A percentile compares a stretch with the other conserved stretches of the same genome.
Evolutionary conservation across 2,113 vertebrate species (phyloP).

Genomic region (Muntiacus reevesi): DNA sequence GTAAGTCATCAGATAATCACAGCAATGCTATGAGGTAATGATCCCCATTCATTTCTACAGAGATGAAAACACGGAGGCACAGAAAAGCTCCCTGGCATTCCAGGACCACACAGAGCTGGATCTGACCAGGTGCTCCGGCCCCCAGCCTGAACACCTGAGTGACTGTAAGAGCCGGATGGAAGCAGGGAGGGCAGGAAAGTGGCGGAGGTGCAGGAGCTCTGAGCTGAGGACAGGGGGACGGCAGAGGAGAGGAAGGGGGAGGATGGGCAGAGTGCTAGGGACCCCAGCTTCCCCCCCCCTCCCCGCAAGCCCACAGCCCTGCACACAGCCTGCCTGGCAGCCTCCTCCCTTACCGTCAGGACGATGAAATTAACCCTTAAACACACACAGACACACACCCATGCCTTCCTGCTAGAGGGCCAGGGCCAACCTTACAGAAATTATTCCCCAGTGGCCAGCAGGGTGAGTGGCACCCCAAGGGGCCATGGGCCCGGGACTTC

Average conservation of each 20-base stretch:
- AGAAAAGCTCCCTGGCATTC: not conserved
- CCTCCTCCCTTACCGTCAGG: not conserved
- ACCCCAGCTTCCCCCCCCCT: not conserved
- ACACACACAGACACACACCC: not conserved
- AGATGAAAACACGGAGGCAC: not conserved
- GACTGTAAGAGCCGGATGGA: not conserved
- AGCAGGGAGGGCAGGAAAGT: not conserved
- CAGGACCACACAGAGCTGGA: not conserved
- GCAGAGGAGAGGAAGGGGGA: not conserved
- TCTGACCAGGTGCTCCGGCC: not conserved
- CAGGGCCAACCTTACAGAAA: not conserved
- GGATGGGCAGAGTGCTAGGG: not conserved
- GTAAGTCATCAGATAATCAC: not conserved
- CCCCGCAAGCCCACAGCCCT: not conserved
- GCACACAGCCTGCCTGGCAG: not conserved
- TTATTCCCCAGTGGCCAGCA: not conserved
- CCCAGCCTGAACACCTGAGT: not conserved
- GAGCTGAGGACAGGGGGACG: not conserved
- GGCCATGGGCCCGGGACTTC: not conserved
- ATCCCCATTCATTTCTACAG: not conserved
- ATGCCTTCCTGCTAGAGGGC: not conserved
- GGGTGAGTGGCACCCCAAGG: not conserved
- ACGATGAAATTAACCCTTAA: not conserved
- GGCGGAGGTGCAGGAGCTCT: no score
- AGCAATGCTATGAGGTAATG: not conserved